phyloP scores from a whole-genome alignment of 2,797 vertebrate species.

The Pampus argenteus region DNA sequence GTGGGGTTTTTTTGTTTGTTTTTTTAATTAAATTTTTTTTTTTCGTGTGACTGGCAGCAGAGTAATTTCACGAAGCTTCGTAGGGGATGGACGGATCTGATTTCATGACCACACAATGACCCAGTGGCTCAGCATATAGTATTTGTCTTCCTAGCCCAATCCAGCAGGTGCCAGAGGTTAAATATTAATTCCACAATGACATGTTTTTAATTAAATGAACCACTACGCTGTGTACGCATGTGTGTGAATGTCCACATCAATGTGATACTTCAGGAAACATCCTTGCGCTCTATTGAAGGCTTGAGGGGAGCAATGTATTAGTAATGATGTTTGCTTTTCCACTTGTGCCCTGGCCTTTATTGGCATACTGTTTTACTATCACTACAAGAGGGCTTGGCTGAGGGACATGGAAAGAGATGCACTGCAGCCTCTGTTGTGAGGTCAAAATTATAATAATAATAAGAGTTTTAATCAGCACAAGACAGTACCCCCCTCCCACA shows the following conservation, averaged over 20 bases:
- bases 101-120: conserved; percentile 84
- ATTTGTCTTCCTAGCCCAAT: conserved; percentile 74
- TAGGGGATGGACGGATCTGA: conserved; percentile 68
- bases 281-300: conserved; percentile 71
- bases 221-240: conserved; percentile 62
- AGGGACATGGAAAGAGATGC: conserved; percentile 67
- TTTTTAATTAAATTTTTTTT: conserved; percentile 22
- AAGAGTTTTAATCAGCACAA: conserved; percentile 33
- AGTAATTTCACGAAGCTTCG: conserved; percentile 68
- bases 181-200: conserved; percentile 87
- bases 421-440: conserved; percentile 33
- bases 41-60: conserved; percentile 13
- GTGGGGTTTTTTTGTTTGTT: conserved; percentile 8
- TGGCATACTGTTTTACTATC: conserved; percentile 76
- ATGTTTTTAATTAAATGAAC: conserved; percentile 85
- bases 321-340: conserved; percentile 86
- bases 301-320: conserved; percentile 83
- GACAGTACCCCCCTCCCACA: background rate
- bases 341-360: conserved; percentile 77
- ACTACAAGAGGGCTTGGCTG: conserved; percentile 73
- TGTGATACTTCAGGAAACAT: conserved; percentile 82
- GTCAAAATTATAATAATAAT: conserved; percentile 58
- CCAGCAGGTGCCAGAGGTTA: conserved; percentile 84
- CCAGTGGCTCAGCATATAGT: conserved; percentile 56
- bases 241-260: conserved; percentile 77